Base-by-base conservation (phyloP, 2,888 invertebrate species). In the Mylabris sibirica region DNA sequence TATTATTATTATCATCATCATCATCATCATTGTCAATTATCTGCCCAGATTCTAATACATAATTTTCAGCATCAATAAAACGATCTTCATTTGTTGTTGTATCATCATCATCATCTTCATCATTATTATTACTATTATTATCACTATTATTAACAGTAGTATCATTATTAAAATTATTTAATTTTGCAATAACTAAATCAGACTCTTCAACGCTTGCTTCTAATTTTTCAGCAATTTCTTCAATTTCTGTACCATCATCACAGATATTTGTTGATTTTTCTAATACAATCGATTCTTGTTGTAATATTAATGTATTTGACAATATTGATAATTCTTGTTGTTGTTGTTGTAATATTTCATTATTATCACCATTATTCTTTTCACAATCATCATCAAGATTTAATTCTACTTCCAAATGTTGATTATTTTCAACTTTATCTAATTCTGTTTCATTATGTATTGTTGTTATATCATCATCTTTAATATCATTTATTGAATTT, bases 61-160 rank as follows among this genome's bases (percentile, higher is more conserved):
- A 92, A 79, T 91, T 92, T 80, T 93, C 92, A n/a, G 93, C 93
- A 86, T 93, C 93, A 68, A 92, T 89, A 75, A 93, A 92, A 76
- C 90, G 87, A 79, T 90, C 90, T 83, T 91, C 91, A 80, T 89
- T 85, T 4, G 67, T 53, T 11, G 49, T 53, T 9, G 49, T 9
- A 38, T 73, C 72, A 24, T 86, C 87, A 76, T 87, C 87, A 65
- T 87, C 87, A 67, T 87, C 87, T 44, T 84, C 85, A n/a, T 80
- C 82, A 72, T 75, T 79, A 38, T 66, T 76, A 49, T 77, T 75
- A 53, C 6, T 53, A 53, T 53, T 11, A 53, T 11, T 53, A 53
- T 53, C 9, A 22, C 9, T 53, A 53, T 22, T 22, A 22, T 20
- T 53, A 53, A 20, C 65, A 71, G 62, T 11, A 74, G 67, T 64